Evolutionary conservation across 2,888 invertebrate genomes (phyloP), one percentile per base, ranked within the genome.

Genomic region (Pterostichus niger): DNA sequence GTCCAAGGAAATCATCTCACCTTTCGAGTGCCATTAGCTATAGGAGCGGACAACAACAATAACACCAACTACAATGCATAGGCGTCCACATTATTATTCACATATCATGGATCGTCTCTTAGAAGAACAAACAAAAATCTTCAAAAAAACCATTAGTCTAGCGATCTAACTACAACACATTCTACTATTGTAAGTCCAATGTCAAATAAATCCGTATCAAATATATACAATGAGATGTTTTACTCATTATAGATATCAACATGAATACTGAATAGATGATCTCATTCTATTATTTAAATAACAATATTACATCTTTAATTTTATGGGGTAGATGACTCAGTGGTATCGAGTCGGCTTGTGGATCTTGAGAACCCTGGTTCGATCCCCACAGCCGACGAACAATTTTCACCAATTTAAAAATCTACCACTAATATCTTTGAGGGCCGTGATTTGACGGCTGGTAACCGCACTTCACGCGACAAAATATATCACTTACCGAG

Each of bases 1-100:
- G 68, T 71, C 68, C 68, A 71, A 71, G 68, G 68, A 71, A 71
- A 71, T 71, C 68, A 71, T 71, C 68, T 71, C 68, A 71, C 68
- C 68, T 71, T 71, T 71, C 44, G 68, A 71, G 68, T 44, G 68
- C 68, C 68, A 71, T 71, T 71, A 71, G 44, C 68, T 71, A 71
- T 71, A 71, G 68, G 44, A 71, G 68, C 68, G 68, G 40, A 71
- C 44, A 71, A 71, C 68, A 71, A 71, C 68, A 71, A 56, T 56
- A 56, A 71, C 68, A 44, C 44, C 68, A 71, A 71, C 68, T 71
- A 71, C 68, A 71, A 71, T 17, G 68, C 68, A 71, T 71, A 44
- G 68, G 68, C 68, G 68, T 15, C 44, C 68, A 71, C 68, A 71
- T 11, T 71, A 71, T 71, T 71, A 71, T 71, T 24, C 68, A 71